phyloP scores from a whole-genome alignment of 2,113 vertebrate genomes.

The Uria aalge region DNA sequence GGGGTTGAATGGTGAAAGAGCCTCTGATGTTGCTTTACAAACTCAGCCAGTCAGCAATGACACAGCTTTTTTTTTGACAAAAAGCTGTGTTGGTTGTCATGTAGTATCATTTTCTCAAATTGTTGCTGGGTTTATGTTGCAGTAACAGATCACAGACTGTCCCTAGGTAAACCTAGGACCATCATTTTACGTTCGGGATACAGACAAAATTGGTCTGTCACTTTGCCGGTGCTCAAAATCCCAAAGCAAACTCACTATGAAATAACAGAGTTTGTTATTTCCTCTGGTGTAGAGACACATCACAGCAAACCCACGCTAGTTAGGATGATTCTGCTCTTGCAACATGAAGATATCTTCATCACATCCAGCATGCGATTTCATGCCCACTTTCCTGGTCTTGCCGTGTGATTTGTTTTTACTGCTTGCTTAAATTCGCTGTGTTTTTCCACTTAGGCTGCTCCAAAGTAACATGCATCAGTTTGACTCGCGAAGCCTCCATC shows the following conservation, averaged over 20 bases:
- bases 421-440: neutral
- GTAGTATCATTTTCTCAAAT: neutral
- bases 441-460: conserved; percentile 85
- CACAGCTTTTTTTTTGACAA: neutral
- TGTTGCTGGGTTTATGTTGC: neutral
- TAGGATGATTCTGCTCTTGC: neutral
- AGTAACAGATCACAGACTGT: neutral
- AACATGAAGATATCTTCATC: rapidly evolving
- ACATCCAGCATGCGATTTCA: neutral
- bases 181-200: neutral
- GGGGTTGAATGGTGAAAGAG: neutral
- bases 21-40: conserved; percentile 7
- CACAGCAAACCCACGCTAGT: neutral
- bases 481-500: conserved; percentile 90
- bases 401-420: neutral
- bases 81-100: neutral
- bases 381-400: neutral
- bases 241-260: neutral
- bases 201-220: rapidly evolving
- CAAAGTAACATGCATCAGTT: conserved; percentile 96
- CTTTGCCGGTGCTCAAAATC: neutral
- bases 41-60: neutral
- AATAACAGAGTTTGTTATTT: neutral
- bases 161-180: neutral
- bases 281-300: no score